phyloP scores from a whole-genome alignment of 2,797 vertebrate genomes.

The Tapirus indicus region DNA sequence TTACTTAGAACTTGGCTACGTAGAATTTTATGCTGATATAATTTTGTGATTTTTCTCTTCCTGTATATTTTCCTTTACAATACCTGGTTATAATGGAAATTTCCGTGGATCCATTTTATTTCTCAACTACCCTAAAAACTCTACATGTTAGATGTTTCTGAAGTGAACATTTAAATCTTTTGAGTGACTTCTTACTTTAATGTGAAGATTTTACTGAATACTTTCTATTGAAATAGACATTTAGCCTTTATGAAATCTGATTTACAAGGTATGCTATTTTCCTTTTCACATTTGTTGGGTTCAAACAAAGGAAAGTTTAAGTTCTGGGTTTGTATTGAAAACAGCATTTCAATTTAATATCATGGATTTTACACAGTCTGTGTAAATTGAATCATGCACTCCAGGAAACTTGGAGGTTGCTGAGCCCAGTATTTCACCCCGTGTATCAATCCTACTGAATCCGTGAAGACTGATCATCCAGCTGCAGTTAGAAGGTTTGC shows the following conservation, averaged over 20 bases:
- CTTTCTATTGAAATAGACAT: background rate
- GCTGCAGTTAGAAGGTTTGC: background rate
- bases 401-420: background rate
- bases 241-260: background rate
- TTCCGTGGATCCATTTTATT: background rate
- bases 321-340: background rate
- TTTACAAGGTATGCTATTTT: background rate
- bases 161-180: background rate
- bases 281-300: background rate
- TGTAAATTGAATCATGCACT: background rate
- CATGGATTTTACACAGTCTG: background rate
- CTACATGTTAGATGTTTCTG: background rate
- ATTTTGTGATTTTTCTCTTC: background rate
- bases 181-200: slow-evolving; percentile 23
- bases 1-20: background rate
- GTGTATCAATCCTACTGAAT: background rate
- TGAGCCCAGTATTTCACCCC: background rate
- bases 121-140: background rate
- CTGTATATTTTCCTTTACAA: background rate
- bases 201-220: background rate
- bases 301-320: slow-evolving; percentile 27
- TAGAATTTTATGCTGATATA: background rate
- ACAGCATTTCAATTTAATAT: background rate
- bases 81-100: background rate
- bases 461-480: background rate